Percentiles rank a stretch among this genome's conserved stretches.
These are phyloP conservation scores for Theocolax elegans DNA, from an alignment of 1,140 invertebrate species.

Conservation along the genomic window DNA sequence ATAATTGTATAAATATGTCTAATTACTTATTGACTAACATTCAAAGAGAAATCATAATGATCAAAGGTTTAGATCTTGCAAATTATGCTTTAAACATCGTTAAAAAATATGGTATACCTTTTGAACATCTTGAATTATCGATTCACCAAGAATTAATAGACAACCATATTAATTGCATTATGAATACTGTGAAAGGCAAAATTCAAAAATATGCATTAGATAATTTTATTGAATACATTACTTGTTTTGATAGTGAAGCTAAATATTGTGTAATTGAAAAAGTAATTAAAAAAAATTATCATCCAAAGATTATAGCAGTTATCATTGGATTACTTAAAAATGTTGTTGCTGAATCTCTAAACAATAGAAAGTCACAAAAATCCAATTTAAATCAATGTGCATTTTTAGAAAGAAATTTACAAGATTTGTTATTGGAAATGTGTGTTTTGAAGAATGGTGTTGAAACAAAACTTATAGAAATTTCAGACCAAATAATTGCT, in stretches of 20 bases:
- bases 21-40: slow-evolving; percentile 4
- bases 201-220: slow-evolving; percentile 7
- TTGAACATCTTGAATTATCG: slow-evolving; percentile 10
- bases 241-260: slow-evolving; percentile 1
- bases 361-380: neutral
- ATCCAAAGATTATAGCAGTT: slow-evolving; percentile 2
- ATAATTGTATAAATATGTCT: slow-evolving; percentile 22
- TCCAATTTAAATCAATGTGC: neutral
- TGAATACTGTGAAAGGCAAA: neutral
- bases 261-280: slow-evolving; percentile 13
- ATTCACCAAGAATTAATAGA: slow-evolving; percentile 13
- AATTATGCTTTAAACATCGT: neutral
- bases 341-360: slow-evolving; percentile 3
- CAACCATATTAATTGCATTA: slow-evolving; percentile 5
- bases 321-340: slow-evolving; percentile 25
- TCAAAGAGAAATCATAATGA: neutral
- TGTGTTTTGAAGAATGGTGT: neutral
- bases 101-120: slow-evolving; percentile 8
- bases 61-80: slow-evolving; percentile 15
- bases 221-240: slow-evolving; percentile 2
- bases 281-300: neutral
- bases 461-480: slow-evolving; percentile 13
- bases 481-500: slow-evolving; percentile 17
- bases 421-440: slow-evolving; percentile 5
- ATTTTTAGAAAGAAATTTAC: slow-evolving; percentile 8